Evolutionary conservation across 2,113 vertebrate genomes (phyloP).

Genomic region (Oxygymnocypris stewartii): DNA sequence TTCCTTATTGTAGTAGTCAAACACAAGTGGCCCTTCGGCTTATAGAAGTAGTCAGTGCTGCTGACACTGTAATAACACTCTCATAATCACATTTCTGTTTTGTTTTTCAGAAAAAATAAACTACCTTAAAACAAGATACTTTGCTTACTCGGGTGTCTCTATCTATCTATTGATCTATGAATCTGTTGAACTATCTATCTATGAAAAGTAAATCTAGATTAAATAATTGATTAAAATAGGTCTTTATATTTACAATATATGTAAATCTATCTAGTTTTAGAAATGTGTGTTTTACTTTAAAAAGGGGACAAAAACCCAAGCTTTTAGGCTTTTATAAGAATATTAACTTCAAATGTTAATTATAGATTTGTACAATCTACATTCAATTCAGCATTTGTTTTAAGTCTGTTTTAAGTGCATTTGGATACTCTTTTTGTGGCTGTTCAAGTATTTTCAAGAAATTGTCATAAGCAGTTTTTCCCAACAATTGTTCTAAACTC

Average conservation of each 20-base stretch:
- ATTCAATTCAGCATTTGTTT: not conserved
- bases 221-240: not conserved
- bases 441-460: not conserved
- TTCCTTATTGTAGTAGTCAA: not conserved
- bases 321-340: not conserved
- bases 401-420: not conserved
- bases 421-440: not conserved
- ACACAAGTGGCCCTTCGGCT: constrained; percentile 5
- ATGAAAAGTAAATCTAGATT: not conserved
- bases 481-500: constrained; percentile 13
- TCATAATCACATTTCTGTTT: not conserved
- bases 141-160: not conserved
- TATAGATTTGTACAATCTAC: not conserved
- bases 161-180: too few relatives aligned
- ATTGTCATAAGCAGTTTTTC: not conserved
- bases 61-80: too few relatives aligned
- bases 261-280: not conserved
- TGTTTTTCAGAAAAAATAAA: not conserved
- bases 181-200: not conserved
- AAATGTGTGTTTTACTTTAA: not conserved
- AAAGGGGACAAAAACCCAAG: not conserved
- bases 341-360: not conserved
- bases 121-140: not conserved
- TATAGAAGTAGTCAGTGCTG: not conserved
- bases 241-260: not conserved